phyloP scores from a whole-genome alignment of 2,888 invertebrate species.

The Drosophila kanekoi region DNA sequence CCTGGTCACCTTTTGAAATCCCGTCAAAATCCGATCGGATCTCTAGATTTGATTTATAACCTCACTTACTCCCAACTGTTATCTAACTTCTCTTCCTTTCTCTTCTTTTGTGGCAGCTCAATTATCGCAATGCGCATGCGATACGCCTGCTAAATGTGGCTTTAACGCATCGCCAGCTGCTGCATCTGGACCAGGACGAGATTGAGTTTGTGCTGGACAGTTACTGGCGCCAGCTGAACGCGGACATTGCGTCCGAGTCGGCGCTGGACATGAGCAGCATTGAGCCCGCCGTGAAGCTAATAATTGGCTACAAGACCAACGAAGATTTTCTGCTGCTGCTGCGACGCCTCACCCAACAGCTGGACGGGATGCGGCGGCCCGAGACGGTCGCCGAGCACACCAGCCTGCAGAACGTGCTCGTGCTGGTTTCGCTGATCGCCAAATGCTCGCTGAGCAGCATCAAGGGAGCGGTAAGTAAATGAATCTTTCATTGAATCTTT shows the following conservation, averaged over 20 bases:
- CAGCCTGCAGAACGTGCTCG: conserved; percentile 63
- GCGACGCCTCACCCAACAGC: conserved; percentile 61
- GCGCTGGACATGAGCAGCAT: conserved; percentile 57
- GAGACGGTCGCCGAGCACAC: conserved; percentile 47
- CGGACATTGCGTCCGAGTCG: conserved; percentile 58
- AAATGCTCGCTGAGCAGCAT: conserved; percentile 81
- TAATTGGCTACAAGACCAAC: conserved; percentile 82
- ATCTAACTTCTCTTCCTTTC: neutral
- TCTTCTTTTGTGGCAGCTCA: conserved; percentile 62
- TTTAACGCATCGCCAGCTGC: conserved; percentile 68
- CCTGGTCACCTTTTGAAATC: no score
- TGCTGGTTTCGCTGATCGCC: conserved; percentile 74
- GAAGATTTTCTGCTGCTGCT: conserved; percentile 81
- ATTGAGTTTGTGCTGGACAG: conserved; percentile 82
- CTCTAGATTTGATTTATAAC: neutral
- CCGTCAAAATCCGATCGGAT: no score
- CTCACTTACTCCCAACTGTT: no score
- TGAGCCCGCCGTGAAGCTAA: conserved; percentile 76
- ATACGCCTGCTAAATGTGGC: conserved; percentile 79
- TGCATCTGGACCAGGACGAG: conserved; percentile 83
- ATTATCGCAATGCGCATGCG: conserved; percentile 80
- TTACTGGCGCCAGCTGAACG: conserved; percentile 82
- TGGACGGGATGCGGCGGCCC: conserved; percentile 47
- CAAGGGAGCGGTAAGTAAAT: conserved; percentile 79
- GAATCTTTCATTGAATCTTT: conserved; percentile 21